A percentile compares a stretch with the other conserved stretches of the same genome.
phyloP scores from a whole-genome alignment of 1,140 invertebrate genomes.

The Drosophila suzukii region DNA sequence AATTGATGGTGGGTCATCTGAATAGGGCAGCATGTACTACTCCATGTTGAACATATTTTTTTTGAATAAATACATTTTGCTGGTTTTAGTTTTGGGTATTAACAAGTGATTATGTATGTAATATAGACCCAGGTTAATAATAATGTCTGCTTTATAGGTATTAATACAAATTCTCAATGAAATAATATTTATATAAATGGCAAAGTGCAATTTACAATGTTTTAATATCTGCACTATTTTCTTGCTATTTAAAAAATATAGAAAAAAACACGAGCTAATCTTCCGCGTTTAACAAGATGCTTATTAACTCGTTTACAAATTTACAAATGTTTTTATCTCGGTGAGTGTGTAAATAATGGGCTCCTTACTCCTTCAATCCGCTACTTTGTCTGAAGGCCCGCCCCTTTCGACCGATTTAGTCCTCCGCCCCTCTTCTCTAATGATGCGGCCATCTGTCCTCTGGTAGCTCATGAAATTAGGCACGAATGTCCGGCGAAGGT shows the following conservation, averaged over 20 bases:
- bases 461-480: constrained; percentile 73
- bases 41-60: not conserved
- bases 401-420: constrained; percentile 2
- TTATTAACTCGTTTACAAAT: constrained; percentile 11
- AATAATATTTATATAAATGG: no score
- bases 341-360: constrained; percentile 7
- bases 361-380: not conserved
- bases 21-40: not conserved
- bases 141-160: no score
- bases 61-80: not conserved
- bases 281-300: not conserved
- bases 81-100: not conserved
- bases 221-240: no score
- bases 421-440: constrained; percentile 34
- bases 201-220: no score
- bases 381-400: not conserved
- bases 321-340: not conserved
- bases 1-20: constrained; percentile 36
- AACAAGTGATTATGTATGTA: not conserved
- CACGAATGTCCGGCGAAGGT: constrained; percentile 62
- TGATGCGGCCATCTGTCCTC: constrained; percentile 70
- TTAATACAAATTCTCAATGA: no score
- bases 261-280: not conserved
- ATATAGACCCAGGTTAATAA: no score
- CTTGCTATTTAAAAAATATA: no score